These are phyloP conservation scores for Miltochrista miniata DNA, from an alignment of 2,888 invertebrate genomes.

Conservation along the genomic window DNA sequence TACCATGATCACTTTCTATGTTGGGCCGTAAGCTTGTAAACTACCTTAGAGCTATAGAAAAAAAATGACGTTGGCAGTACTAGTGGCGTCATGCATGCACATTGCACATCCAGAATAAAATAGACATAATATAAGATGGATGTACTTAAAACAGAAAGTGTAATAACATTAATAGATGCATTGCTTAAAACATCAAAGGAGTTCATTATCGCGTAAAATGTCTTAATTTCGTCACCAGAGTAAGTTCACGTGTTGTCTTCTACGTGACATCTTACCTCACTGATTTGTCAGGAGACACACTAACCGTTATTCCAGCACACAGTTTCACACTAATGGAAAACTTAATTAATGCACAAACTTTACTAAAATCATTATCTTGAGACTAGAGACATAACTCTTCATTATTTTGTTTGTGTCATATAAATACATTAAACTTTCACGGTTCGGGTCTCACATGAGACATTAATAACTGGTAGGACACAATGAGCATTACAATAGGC, in stretches of 20 bases:
- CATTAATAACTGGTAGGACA: conserved; percentile 77
- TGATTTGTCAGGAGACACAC: conserved; percentile 48
- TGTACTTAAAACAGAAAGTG: no score
- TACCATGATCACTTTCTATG: no score
- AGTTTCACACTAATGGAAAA: conserved; percentile 52
- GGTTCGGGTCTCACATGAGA: conserved; percentile 52
- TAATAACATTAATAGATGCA: no score
- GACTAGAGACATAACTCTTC: conserved; percentile 49
- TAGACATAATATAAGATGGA: no score
- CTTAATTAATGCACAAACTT: conserved; percentile 68
- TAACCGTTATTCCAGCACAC: conserved; percentile 46
- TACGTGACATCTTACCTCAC: conserved; percentile 45
- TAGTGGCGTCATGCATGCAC: no score
- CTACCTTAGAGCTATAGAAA: no score
- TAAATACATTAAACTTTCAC: conserved; percentile 63
- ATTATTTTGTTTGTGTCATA: conserved; percentile 46
- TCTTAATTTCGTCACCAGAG: conserved; percentile 32
- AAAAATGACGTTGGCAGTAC: no score
- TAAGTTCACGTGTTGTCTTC: conserved; percentile 36
- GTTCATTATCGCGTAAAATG: no score
- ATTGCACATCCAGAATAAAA: no score
- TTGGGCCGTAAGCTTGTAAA: no score
- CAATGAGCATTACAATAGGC: conserved; percentile 70
- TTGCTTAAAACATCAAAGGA: no score
- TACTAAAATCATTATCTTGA: conserved; percentile 51